A percentile compares a stretch with the other conserved stretches of the same genome.
These are phyloP conservation scores for Camponotus vicinus DNA, from an alignment of 1,140 invertebrate species.

Conservation along the genomic window DNA sequence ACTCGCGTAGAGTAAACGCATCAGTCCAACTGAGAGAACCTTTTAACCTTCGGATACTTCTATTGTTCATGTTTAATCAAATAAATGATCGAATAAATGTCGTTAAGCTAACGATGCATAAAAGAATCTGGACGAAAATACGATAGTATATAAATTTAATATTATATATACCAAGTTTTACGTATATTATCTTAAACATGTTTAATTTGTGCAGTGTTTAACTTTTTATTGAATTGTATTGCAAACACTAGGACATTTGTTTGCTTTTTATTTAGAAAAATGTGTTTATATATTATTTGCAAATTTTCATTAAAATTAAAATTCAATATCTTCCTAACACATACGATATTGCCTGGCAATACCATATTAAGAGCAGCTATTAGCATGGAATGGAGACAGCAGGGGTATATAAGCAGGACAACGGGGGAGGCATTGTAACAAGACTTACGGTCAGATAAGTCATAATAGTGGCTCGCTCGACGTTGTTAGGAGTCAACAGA, in stretches of 20 bases:
- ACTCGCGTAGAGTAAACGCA: slow-evolving; percentile 47
- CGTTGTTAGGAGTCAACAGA: slow-evolving; percentile 84
- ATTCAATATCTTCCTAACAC: slow-evolving; percentile 7
- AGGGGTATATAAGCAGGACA: slow-evolving; percentile 25
- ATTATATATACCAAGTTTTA: not conserved
- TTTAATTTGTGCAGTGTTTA: no score
- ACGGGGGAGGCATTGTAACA: slow-evolving; percentile 70
- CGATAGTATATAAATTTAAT: slow-evolving; percentile 30
- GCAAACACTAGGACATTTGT: not conserved
- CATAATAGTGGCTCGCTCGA: slow-evolving; percentile 82
- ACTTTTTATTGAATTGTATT: no score
- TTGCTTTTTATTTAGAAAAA: not conserved
- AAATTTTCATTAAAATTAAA: not conserved
- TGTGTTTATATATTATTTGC: not conserved
- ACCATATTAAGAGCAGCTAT: slow-evolving; percentile 64
- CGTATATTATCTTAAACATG: not conserved
- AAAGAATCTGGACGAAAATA: not conserved
- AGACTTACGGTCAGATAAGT: slow-evolving; percentile 80
- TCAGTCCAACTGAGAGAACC: slow-evolving; percentile 39
- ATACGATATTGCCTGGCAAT: slow-evolving; percentile 71
- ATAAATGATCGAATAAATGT: slow-evolving; percentile 45
- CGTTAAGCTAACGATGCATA: slow-evolving; percentile 10
- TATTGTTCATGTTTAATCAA: slow-evolving; percentile 33
- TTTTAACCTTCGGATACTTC: slow-evolving; percentile 1
- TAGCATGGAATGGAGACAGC: slow-evolving; percentile 20